A percentile compares a stretch with the other conserved stretches of the same genome.
Conservation (phyloP, 2,113 vertebrate genomes). For the Chrysochloris asiatica region DNA sequence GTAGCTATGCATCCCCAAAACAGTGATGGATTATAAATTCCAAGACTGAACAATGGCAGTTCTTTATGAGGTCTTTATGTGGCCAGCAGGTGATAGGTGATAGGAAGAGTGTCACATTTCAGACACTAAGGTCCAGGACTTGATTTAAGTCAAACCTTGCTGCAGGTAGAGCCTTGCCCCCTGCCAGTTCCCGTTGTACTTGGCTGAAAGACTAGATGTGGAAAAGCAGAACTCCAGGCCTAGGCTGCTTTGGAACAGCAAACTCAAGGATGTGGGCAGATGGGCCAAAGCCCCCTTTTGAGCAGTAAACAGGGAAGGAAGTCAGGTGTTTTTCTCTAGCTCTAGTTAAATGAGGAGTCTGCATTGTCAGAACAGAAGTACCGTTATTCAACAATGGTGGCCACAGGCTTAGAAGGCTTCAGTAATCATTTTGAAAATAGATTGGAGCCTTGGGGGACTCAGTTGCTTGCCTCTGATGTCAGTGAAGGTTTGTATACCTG, state of each 20-base stretch:
- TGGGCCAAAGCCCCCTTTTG: not conserved
- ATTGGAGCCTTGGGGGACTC: no score
- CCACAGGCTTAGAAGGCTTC: not conserved
- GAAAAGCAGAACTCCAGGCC: not conserved
- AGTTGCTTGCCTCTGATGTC: slow-evolving; percentile 15
- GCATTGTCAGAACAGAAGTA: not conserved
- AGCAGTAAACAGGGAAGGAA: not conserved
- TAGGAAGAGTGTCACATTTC: not conserved
- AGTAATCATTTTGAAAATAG: slow-evolving; percentile 43
- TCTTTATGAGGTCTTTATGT: not conserved
- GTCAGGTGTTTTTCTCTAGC: not conserved
- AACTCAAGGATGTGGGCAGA: not conserved
- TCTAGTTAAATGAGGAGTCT: not conserved
- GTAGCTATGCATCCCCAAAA: not conserved
- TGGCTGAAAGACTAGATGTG: not conserved
- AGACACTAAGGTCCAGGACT: not conserved
- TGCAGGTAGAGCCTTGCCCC: not conserved
- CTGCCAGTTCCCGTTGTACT: not conserved
- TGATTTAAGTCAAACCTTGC: not conserved
- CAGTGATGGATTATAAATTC: not conserved
- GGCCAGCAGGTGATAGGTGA: not conserved
- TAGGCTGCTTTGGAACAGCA: not conserved
- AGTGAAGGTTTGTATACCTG: no score
- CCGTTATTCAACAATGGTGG: not conserved
- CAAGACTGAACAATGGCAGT: not conserved